phyloP scores from a whole-genome alignment of 2,888 invertebrate species.

The Cremastobaeus sp. region DNA sequence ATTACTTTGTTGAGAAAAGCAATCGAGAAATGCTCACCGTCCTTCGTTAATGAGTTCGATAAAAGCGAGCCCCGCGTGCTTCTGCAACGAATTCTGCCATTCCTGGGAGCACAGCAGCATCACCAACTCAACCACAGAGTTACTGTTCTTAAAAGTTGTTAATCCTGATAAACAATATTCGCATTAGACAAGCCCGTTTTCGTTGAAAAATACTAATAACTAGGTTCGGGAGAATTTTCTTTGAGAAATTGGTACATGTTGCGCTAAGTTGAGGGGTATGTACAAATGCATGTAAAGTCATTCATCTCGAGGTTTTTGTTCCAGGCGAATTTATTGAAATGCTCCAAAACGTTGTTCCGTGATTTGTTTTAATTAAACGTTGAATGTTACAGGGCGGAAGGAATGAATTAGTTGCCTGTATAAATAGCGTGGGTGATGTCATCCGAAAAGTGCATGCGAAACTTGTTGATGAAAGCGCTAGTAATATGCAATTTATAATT shows the following conservation, averaged over 20 bases:
- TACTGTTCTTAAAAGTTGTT: slow-evolving; percentile 97
- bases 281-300: too few relatives aligned
- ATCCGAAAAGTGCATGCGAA: slow-evolving; percentile 5
- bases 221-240: too few relatives aligned
- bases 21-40: slow-evolving; percentile 78
- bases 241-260: too few relatives aligned
- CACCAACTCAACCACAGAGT: slow-evolving; percentile 98
- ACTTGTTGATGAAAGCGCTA: slow-evolving; percentile 26
- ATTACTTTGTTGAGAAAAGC: slow-evolving; percentile 27
- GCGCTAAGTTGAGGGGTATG: too few relatives aligned
- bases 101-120: slow-evolving; percentile 99
- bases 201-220: too few relatives aligned
- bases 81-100: slow-evolving; percentile 99
- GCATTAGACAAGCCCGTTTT: too few relatives aligned
- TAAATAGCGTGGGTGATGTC: slow-evolving; percentile 24
- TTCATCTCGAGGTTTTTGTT: too few relatives aligned
- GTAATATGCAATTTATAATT: slow-evolving; percentile 46
- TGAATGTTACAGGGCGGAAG: slow-evolving; percentile 8
- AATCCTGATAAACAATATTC: slow-evolving; percentile 82
- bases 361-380: slow-evolving; percentile 15
- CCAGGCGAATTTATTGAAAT: not conserved
- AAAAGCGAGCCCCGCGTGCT: slow-evolving; percentile 99
- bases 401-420: slow-evolving; percentile 32
- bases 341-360: not conserved
- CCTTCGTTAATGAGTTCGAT: slow-evolving; percentile 99